These are phyloP conservation scores for Synanthedon myopaeformis DNA, from an alignment of 2,888 invertebrate genomes.

Conservation along the genomic window DNA sequence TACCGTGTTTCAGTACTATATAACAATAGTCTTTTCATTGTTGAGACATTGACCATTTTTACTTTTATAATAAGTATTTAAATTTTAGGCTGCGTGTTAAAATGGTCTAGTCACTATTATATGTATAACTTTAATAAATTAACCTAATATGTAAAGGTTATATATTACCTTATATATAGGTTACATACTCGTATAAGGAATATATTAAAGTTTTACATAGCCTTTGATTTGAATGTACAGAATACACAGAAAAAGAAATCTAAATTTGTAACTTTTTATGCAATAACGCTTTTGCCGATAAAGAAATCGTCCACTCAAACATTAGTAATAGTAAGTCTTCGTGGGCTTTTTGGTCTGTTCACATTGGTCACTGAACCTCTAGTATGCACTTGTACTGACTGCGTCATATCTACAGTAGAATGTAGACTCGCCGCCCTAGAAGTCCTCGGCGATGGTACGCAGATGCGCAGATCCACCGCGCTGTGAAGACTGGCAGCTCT, in stretches of 20 bases:
- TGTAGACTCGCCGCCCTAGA: conserved; percentile 56
- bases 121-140: no score
- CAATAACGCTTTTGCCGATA: not conserved
- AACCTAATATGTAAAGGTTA: no score
- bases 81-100: no score
- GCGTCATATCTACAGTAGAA: conserved; percentile 48
- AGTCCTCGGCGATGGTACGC: conserved; percentile 46
- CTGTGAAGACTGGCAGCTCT: conserved; percentile 59
- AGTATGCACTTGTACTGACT: conserved; percentile 52
- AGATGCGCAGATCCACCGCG: conserved; percentile 51
- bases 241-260: not conserved
- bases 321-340: conserved; percentile 37
- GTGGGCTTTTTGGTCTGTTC: conserved; percentile 49
- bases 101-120: no score
- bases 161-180: no score
- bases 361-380: conserved; percentile 47
- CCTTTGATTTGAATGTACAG: not conserved
- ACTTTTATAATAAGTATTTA: no score
- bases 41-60: no score
- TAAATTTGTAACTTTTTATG: no score
- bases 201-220: no score
- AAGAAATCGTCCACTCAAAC: conserved; percentile 5
- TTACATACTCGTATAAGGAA: no score
- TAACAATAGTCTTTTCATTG: no score
- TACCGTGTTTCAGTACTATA: no score